A percentile compares a stretch with the other conserved stretches of the same genome.
Conservation (phyloP, 2,113 vertebrate species). For the Lates calcarifer region DNA sequence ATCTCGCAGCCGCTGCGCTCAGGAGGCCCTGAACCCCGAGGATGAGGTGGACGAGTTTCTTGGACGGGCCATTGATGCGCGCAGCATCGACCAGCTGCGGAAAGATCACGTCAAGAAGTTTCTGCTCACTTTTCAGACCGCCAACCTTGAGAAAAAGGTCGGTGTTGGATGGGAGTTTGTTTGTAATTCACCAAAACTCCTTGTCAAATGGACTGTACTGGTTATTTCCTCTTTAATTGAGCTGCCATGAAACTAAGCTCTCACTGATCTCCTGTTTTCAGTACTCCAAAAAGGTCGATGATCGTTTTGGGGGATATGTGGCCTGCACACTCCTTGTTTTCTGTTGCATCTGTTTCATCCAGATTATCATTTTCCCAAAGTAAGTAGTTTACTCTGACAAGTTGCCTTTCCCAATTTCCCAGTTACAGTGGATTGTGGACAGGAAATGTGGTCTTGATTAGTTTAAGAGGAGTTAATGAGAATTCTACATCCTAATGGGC, state of each 20-base stretch:
- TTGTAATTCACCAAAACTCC: background rate
- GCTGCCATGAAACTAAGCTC: background rate
- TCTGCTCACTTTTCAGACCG: conserved; percentile 94
- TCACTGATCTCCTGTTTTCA: conserved; percentile 64
- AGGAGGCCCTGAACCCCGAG: conserved; percentile 94
- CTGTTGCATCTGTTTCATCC: conserved; percentile 92
- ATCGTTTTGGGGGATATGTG: conserved; percentile 92
- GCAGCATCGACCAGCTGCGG: conserved; percentile 96
- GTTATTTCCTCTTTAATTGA: background rate
- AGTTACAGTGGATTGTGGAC: conserved; percentile 14
- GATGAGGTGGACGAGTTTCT: conserved; percentile 97
- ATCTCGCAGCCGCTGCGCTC: conserved; percentile 87
- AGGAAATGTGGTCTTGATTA: conserved; percentile 65
- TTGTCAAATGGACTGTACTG: background rate
- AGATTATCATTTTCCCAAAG: conserved; percentile 91
- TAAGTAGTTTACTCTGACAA: conserved; percentile 79
- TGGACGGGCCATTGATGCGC: conserved; percentile 94
- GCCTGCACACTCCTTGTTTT: conserved; percentile 93
- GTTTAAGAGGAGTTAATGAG: conserved; percentile 52
- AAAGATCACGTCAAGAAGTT: conserved; percentile 96
- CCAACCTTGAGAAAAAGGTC: conserved; percentile 94
- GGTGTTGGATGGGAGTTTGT: background rate
- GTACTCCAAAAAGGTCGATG: conserved; percentile 96
- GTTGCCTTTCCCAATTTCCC: conserved; percentile 21
- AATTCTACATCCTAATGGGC: conserved; percentile 54